These are phyloP conservation scores for Aldabrachelys gigantea DNA, from an alignment of 2,113 vertebrate genomes.

Conservation along the genomic window DNA sequence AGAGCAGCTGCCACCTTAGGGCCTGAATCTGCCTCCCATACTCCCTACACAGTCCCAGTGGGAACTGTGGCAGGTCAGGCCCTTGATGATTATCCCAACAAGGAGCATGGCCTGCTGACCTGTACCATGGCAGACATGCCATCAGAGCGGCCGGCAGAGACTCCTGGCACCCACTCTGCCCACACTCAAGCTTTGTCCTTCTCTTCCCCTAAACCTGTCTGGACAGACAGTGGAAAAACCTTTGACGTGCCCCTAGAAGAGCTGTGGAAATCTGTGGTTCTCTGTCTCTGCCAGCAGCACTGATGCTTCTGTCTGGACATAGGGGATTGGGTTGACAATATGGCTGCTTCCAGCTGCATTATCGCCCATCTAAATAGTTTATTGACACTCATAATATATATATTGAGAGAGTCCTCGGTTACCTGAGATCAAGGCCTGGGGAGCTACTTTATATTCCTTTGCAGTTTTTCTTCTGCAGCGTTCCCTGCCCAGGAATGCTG, in stretches of 20 bases:
- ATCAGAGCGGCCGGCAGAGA: background rate
- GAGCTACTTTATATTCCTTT: background rate
- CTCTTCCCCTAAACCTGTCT: background rate
- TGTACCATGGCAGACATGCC: background rate
- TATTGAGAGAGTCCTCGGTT: background rate
- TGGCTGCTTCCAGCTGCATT: background rate
- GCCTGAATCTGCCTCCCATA: too few species aligned
- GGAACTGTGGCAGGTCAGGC: background rate
- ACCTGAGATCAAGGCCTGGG: background rate
- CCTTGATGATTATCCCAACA: background rate
- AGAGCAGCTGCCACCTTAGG: too few species aligned
- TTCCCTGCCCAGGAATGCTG: background rate
- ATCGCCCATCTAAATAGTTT: background rate
- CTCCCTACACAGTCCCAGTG: too few species aligned
- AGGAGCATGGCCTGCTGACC: background rate
- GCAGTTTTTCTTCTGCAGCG: background rate
- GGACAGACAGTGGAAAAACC: background rate
- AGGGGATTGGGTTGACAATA: background rate
- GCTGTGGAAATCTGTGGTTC: background rate
- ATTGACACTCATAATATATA: background rate
- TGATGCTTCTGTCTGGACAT: background rate
- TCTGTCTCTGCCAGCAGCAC: background rate
- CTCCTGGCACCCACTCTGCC: background rate
- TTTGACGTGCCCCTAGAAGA: background rate
- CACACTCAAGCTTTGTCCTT: background rate